Base-by-base conservation (phyloP, 2,797 vertebrate genomes). In the Apogon talboti region DNA sequence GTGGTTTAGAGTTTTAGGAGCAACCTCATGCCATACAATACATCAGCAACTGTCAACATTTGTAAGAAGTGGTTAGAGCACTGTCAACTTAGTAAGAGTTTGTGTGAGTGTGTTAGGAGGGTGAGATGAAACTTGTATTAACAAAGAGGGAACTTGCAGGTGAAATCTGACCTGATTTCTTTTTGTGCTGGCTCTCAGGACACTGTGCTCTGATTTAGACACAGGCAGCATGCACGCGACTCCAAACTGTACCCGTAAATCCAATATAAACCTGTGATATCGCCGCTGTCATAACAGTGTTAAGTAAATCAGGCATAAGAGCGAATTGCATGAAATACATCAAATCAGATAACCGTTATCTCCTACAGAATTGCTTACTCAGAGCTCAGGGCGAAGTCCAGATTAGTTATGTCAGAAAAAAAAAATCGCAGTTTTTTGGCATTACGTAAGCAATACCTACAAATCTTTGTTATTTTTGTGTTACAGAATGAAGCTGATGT, bases 371-470 rank as follows among this genome's bases (percentile, higher is more conserved):
- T 40, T 62, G 68, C 64, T 76, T 77, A 54, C 54, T 87, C 71
- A 67, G 62, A 56, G 24, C 14, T 14, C 11, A 42, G 81, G 47
- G 47, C 71, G 82, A 86, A 85, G 85, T 87, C 70, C 80, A 81
- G 1, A n/a, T 33, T 28, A 50, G 42, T 56, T 72, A 74, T 74
- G 76, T 67, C 58, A 74, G 37, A 64, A 3, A 42, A 64, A 3
- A 42, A 55, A 38, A 14, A 28, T 6, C 40, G 59, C 48, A 48
- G 78, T 58, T 78, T 67, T 70, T 16, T 21, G 38, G 7, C 12
- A 74, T 81, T 79, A 51, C 48, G 58, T 67, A 70, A 82, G 55
- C 46, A 52, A 50, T 67, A 6, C n/a, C 43, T 66, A 53, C 53
- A 40, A 68, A 62, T 75, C 35, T 59, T 51, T 38, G 56, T 37